Percentiles rank a stretch among this genome's conserved stretches.
These are phyloP conservation scores for Phaethornis superciliosus DNA, from an alignment of 2,113 vertebrate genomes.

Conservation along the genomic window DNA sequence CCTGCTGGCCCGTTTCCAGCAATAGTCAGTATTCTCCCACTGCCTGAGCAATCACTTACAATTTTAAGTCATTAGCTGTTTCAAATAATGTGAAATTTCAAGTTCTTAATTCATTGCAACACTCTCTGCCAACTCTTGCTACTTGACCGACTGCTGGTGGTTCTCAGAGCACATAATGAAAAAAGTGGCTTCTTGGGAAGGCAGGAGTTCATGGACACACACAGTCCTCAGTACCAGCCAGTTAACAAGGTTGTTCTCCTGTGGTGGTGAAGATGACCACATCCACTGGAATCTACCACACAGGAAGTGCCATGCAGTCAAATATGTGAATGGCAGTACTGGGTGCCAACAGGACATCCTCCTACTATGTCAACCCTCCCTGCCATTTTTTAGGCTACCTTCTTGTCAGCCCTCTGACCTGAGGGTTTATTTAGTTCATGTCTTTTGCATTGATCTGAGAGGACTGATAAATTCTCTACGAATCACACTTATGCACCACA, in stretches of 20 bases:
- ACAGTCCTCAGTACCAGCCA: neutral
- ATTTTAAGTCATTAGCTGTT: conserved; percentile 3
- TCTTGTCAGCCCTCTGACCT: neutral
- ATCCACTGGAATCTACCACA: neutral
- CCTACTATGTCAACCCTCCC: neutral
- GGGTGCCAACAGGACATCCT: neutral
- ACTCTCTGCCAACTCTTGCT: neutral
- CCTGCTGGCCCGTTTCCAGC: neutral
- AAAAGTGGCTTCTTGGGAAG: neutral
- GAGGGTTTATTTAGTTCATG: neutral
- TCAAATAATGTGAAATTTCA: neutral
- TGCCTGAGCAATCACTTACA: neutral
- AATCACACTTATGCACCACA: neutral
- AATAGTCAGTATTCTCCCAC: neutral
- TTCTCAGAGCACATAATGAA: neutral
- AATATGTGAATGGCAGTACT: neutral
- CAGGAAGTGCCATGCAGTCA: neutral
- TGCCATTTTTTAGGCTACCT: neutral
- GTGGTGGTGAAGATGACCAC: neutral
- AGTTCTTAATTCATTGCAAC: neutral
- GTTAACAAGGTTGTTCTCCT: neutral
- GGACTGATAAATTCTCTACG: neutral
- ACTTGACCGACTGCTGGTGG: neutral
- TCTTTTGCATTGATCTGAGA: neutral
- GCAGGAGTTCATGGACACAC: neutral